Evolutionary conservation across 2,888 invertebrate genomes (phyloP), one percentile per base, ranked within the genome.

Genomic region (Conomelus anceps): DNA sequence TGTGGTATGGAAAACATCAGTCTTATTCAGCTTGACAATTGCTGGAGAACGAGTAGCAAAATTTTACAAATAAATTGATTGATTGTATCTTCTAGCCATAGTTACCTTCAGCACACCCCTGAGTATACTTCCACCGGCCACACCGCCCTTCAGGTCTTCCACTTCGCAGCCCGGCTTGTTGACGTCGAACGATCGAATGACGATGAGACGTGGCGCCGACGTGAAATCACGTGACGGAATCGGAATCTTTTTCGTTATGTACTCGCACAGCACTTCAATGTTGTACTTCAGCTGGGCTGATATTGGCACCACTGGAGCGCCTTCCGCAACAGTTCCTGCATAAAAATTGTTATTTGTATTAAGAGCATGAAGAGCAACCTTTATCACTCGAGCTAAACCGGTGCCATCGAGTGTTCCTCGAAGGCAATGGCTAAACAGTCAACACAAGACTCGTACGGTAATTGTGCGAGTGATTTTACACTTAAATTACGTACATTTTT

Each of bases 101-200:
- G 7, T 86, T 92, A 95, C 95, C 94, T 97, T 98, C 24, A 99
- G 95, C 23, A 99, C 99, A 89, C 99, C 99, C 92, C 97, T 96
- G 63, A 99, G 94, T 92, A 99, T 99, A 93, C 99, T 99, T 85
- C 99, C 99, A 91, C 99, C 99, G 89, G 99, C 99, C 24, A 99
- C 99, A 24, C 99, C 99, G 84, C 99, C 99, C 93, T 99, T 98
- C 89, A 99, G 94, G 93, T 99, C 99, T 92, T 98, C 98, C 9
- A 99, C 99, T 94, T 99, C 99, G 93, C 99, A 99, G 86, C 99
- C 99, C 4, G 99, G 99, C 94, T 99, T 99, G 94, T 99, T 99
- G 0, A 99, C 99, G 94, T 99, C 99, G 94, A 99, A 99, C 4
- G 99, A 99, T 92, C 98, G 95, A 92, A 98, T 98, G 85, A 98